Evolutionary conservation across 2,888 invertebrate species (phyloP), one percentile per base, ranked within the genome.

Genomic region (Cerastis rubricosa): DNA sequence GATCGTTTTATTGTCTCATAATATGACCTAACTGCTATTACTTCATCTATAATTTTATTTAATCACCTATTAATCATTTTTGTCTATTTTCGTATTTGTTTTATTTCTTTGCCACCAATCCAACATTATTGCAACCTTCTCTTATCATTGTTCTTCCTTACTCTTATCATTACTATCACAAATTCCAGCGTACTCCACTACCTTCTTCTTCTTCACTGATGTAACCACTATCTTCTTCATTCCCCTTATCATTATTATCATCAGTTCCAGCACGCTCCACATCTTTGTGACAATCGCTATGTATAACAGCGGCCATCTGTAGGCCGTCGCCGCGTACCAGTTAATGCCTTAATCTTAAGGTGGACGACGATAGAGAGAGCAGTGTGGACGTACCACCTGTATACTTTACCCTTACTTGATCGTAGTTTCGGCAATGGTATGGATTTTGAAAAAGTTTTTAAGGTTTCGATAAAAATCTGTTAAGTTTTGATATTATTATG

Each of bases 331-430:
- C 85, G 85, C 88, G 85, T 93, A 92, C 91, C 92, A 91, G 92
- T 93, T 96, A 96, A 96, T 95, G 94, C 96, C 95, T 95, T 96
- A 95, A 96, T 96, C 96, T 97, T 96, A 94, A 96, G 95, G 92
- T 94, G 94, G 95, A 94, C 94, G 85, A 29, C 65, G 70, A 91
- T 87, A 85, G 91, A 83, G 84, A 85, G 93, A 89, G 73, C 90
- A 79, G 57, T 81, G 81, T 90, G 93, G 95, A 95, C 89, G 86
- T 77, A 89, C 83, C 90, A 49, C 29, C 6, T 65, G 35, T 61
- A 19, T 59, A 29, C 17, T 29, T 29, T 3, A 59, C 29, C 29
- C 29, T 65, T 66, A 40, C 14, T 65, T 57, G 2, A 47, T 3
- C 22, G 3, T 35, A 35, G 19, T 49, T 49, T 80, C 3, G 12